These are phyloP conservation scores for Xerus rutilus DNA, from an alignment of 2,797 vertebrate genomes.

Conservation along the genomic window DNA sequence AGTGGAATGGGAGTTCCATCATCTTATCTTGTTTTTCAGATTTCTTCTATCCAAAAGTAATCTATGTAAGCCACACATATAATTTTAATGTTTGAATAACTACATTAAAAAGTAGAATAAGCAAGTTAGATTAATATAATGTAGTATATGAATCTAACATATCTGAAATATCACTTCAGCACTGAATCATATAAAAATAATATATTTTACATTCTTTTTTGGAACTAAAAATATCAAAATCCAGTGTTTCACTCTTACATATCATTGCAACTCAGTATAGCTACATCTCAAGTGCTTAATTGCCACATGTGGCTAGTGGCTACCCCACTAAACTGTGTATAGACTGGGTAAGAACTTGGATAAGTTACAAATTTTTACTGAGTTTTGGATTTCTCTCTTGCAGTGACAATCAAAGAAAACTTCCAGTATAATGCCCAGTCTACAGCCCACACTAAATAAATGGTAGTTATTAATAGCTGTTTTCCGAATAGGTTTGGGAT, in stretches of 20 bases:
- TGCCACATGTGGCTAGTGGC: accelerated
- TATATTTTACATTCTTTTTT: not conserved
- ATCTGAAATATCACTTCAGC: not conserved
- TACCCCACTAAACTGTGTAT: accelerated
- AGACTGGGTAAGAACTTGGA: too few species aligned
- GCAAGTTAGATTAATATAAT: not conserved
- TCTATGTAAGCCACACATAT: not conserved
- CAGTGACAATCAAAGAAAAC: not conserved
- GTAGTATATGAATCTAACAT: not conserved
- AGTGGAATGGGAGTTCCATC: not conserved
- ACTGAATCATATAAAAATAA: not conserved
- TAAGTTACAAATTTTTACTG: not conserved
- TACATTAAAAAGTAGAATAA: not conserved
- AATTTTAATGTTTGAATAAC: not conserved
- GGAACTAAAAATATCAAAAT: not conserved
- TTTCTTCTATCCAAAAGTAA: not conserved
- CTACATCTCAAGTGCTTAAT: accelerated
- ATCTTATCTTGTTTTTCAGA: not conserved
- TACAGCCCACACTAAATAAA: not conserved
- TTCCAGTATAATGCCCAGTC: not conserved
- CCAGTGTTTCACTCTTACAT: not conserved
- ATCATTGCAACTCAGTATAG: not conserved
- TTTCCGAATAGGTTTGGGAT: not conserved
- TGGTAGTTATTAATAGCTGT: not conserved
- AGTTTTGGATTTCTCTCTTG: not conserved